Base-by-base conservation (phyloP, 1,140 invertebrate species). In the Brachionus calyciflorus region DNA sequence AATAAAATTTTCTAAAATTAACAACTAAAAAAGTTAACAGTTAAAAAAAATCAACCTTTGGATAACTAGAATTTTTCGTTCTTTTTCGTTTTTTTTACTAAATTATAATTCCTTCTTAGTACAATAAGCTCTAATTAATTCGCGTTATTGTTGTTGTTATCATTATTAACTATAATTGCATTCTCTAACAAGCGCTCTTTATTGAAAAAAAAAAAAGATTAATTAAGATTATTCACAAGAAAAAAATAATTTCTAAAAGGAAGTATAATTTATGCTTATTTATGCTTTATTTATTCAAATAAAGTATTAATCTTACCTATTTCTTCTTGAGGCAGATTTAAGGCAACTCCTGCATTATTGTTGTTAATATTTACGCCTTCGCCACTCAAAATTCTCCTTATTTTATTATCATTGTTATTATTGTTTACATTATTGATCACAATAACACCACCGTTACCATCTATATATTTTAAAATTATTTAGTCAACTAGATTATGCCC, bases 111-210 rank as follows among this genome's bases (percentile, higher is more conserved):
- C 30, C 30, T 37, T 33, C 30, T 60, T 60, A 6, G 19, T 17
- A 37, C 37, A 6, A 37, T 19, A n/a, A n/a, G n/a, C n/a, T n/a
- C n/a, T 60, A 17, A 33, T 60, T 30, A 60, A 60, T 33, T 60
- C 17, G 55, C 26, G 37, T 60, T 60, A n/a, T 60, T 60, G 37
- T 60, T 60, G 55, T 60, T 60, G 37, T 60, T 60, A 60, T 60
- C 55, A 60, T 60, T 60, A 17, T 60, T 60, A 60, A 60, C 55
- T 37, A 60, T 60, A 37, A 60, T 33, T 60, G 55, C 55, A 28
- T 60, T 33, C 33, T 28, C 37, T 28, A 60, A 33, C 28, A 60
- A 60, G 19, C 55, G 55, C 37, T 60, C 55, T 60, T 37, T 17
- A 37, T 37, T 37, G 3, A 9, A 37, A 37, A 3, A 37, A 37